Base-by-base conservation (phyloP, 2,888 invertebrate species). In the Sussaba pulchella region DNA sequence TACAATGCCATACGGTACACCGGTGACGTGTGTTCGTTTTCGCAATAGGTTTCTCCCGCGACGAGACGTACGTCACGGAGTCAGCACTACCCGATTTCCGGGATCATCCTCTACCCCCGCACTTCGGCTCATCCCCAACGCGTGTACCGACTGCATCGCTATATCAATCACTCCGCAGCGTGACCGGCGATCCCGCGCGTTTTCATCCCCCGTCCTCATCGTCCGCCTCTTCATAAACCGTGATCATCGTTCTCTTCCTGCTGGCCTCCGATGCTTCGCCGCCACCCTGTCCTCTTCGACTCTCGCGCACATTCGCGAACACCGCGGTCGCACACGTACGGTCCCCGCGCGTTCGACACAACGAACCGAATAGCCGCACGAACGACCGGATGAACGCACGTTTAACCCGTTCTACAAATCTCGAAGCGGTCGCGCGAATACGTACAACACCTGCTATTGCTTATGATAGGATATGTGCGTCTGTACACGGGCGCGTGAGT, bases 151-250 rank as follows among this genome's bases (percentile, higher is more conserved):
- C 88, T 90, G 88, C 89, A 89, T 90, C 91, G 91, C 91, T 91
- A 92, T 92, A 92, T 92, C 92, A 92, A 92, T 92, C 92, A 92
- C 91, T 89, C 89, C 80, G 86, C 87, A 84, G 85, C 87, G 85
- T 88, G 88, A 39, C 31, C 64, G 54, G 17, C 76, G 31, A 31
- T 31, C 31, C 64, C 61, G 59, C 72, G 73, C 57, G 54, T 45
- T 64, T 75, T 50, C 52, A 36, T 41, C 74, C 57, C 47, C 67
- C 75, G n/a, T 19, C 50, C 64, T 78, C 78, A 67, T 77, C 80
- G 54, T 72, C 72, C 78, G 41, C 69, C 72, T 79, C 67, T 70
- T 64, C 73, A 61, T 64, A 43, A 61, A 54, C n/a, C 54, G 57
- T 26, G 57, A 14, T 26, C 31, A 57, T 26, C 67, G 17, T 63